These are phyloP conservation scores for Probaryconus sp. DNA, from an alignment of 1,140 invertebrate genomes.

Conservation along the genomic window DNA sequence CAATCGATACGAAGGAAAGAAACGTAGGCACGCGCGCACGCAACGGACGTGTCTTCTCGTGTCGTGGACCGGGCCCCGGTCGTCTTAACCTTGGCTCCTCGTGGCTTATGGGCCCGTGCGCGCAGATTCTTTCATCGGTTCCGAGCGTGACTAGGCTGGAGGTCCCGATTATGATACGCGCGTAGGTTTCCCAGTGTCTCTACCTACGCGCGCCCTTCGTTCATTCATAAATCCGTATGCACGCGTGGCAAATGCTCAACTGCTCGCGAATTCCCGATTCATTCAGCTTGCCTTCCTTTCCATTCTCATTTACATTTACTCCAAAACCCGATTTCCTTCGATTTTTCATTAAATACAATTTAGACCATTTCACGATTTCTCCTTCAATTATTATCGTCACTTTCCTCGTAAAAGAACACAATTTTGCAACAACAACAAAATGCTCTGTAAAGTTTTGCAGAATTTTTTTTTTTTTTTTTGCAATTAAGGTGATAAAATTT, in stretches of 20 bases:
- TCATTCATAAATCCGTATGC: conserved; percentile 62
- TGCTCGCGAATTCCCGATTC: conserved; percentile 25
- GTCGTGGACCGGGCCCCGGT: conserved; percentile 21
- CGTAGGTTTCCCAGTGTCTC: conserved; percentile 62
- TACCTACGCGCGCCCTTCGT: conserved; percentile 72
- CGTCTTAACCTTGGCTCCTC: conserved; percentile 63
- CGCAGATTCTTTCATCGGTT: conserved; percentile 53
- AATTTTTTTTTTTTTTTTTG: no score
- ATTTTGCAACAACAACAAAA: no score
- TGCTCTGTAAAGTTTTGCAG: no score
- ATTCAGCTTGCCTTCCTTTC: conserved; percentile 38
- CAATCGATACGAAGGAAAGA: conserved; percentile 48
- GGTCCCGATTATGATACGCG: conserved; percentile 72
- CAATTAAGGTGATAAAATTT: no score
- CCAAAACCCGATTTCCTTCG: neutral
- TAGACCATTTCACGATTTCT: no score
- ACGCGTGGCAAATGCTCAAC: conserved; percentile 48
- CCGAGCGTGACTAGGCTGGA: conserved; percentile 65
- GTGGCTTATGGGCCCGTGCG: conserved; percentile 50
- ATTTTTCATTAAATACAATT: no score
- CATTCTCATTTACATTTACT: conserved; percentile 19
- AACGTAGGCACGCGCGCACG: conserved; percentile 41
- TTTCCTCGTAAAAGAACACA: no score
- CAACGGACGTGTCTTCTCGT: conserved; percentile 32
- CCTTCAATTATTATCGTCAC: no score